phyloP scores from a whole-genome alignment of 1,140 invertebrate species.

The Augochlora pura region DNA sequence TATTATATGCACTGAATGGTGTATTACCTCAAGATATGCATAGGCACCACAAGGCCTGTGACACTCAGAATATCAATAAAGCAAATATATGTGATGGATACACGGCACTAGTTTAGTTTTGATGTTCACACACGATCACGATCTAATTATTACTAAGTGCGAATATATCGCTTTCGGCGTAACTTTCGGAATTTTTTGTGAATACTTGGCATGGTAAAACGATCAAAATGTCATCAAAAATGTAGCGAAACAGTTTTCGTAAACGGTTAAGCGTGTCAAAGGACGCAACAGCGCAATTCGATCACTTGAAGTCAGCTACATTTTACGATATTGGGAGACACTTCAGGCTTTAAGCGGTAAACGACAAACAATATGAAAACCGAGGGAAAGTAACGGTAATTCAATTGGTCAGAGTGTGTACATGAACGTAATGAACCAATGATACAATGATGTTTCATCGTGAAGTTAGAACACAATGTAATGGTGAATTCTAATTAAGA shows the following conservation, averaged over 20 bases:
- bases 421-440: not conserved
- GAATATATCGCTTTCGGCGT: constrained; percentile 60
- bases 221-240: constrained; percentile 57
- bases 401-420: constrained; percentile 11
- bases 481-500: constrained; percentile 3
- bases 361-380: constrained; percentile 32
- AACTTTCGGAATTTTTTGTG: constrained; percentile 54
- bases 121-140: constrained; percentile 36
- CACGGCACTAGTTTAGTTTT: constrained; percentile 62
- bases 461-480: not conserved
- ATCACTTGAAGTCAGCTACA: constrained; percentile 58
- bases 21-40: constrained; percentile 77
- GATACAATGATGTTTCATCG: not conserved
- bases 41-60: constrained; percentile 74
- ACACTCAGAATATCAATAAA: constrained; percentile 77
- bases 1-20: constrained; percentile 18
- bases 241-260: constrained; percentile 58
- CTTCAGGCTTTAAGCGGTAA: constrained; percentile 24
- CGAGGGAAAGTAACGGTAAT: constrained; percentile 17
- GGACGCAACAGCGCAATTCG: constrained; percentile 71
- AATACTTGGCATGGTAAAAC: constrained; percentile 68
- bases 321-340: constrained; percentile 7
- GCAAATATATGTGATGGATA: constrained; percentile 68
- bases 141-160: constrained; percentile 59
- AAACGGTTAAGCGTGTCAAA: constrained; percentile 75